These are phyloP conservation scores for Cheiracanthium punctorium DNA, from an alignment of 2,888 invertebrate genomes.

Conservation along the genomic window DNA sequence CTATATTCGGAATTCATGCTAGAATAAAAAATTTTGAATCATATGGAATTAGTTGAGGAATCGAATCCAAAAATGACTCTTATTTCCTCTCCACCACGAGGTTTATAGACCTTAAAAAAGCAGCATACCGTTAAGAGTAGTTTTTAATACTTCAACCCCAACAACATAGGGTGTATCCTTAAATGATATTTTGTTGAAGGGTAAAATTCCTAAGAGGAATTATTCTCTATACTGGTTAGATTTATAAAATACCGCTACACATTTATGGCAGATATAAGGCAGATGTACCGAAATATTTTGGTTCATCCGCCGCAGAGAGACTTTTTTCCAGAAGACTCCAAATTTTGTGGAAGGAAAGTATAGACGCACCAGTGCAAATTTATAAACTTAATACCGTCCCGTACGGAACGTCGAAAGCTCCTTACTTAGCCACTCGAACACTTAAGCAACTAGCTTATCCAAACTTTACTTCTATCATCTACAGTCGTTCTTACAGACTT, in stretches of 20 bases:
- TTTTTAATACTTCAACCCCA: background rate
- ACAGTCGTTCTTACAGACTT: background rate
- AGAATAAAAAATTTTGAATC: background rate
- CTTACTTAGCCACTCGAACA: background rate
- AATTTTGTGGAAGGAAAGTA: background rate
- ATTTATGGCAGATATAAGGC: background rate
- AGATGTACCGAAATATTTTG: background rate
- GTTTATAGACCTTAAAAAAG: background rate
- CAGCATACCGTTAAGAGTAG: background rate
- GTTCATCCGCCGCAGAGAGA: background rate
- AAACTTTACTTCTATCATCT: background rate
- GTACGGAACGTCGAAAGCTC: background rate
- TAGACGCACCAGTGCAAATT: background rate
- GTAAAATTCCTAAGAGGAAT: background rate
- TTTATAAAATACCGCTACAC: background rate
- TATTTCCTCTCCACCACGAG: background rate
- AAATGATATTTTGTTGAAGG: background rate
- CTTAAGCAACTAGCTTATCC: background rate
- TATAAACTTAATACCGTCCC: background rate
- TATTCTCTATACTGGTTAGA: background rate
- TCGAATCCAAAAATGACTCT: background rate
- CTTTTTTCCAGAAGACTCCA: too few species aligned
- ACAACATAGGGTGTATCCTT: background rate
- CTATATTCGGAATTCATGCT: background rate
- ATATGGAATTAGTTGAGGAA: background rate